A percentile compares a stretch with the other conserved stretches of the same genome.
These are phyloP conservation scores for Drosophila nigromelanica DNA, from an alignment of 1,140 invertebrate genomes.

Conservation along the genomic window DNA sequence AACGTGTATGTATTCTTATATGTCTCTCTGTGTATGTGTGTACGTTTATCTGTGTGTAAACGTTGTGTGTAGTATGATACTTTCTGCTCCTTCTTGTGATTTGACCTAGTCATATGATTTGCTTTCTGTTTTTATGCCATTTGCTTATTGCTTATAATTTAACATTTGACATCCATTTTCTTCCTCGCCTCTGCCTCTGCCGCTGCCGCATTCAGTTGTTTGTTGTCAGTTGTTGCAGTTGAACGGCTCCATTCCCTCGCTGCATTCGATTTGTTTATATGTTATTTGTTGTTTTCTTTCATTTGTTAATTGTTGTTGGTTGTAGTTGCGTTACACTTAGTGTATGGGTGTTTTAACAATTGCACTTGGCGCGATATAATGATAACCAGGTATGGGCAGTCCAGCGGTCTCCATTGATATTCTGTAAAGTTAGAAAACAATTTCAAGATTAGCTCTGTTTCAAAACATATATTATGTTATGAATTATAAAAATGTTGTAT, in stretches of 20 bases:
- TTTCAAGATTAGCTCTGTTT: slow-evolving; percentile 43
- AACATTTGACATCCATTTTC: slow-evolving; percentile 61
- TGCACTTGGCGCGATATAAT: slow-evolving; percentile 95
- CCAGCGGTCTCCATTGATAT: slow-evolving; percentile 96
- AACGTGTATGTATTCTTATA: slow-evolving; percentile 66
- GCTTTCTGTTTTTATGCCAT: slow-evolving; percentile 19
- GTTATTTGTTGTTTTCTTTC: slow-evolving; percentile 47
- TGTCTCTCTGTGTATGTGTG: slow-evolving; percentile 28
- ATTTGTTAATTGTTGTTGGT: slow-evolving; percentile 10
- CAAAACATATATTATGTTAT: not conserved
- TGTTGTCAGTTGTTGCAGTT: slow-evolving; percentile 18
- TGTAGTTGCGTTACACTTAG: slow-evolving; percentile 85
- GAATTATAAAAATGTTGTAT: not conserved
- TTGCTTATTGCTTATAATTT: slow-evolving; percentile 69
- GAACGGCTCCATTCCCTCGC: slow-evolving; percentile 33
- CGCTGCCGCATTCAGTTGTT: slow-evolving; percentile 3
- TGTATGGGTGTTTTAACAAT: slow-evolving; percentile 96
- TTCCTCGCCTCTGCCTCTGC: not conserved
- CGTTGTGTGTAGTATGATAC: slow-evolving; percentile 29
- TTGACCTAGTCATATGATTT: slow-evolving; percentile 37
- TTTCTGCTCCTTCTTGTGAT: slow-evolving; percentile 26
- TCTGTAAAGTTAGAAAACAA: slow-evolving; percentile 85
- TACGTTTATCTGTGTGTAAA: slow-evolving; percentile 35
- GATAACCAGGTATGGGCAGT: slow-evolving; percentile 94
- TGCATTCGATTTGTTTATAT: slow-evolving; percentile 45